Conservation (phyloP, 2,113 vertebrate genomes). For the Alligator mississippiensis region DNA sequence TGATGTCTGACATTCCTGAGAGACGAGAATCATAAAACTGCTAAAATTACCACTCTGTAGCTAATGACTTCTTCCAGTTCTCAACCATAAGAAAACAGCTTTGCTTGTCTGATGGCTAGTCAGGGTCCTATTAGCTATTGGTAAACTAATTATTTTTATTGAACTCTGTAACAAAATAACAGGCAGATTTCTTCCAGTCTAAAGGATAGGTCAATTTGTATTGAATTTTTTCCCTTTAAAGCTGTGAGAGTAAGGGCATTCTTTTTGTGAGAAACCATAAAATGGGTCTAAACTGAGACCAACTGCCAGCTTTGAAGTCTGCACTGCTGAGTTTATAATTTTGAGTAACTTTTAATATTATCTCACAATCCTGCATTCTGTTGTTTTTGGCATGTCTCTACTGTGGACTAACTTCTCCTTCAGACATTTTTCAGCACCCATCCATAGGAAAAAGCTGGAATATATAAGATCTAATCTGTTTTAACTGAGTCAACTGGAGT, state of each 20-base stretch:
- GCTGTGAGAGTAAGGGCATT: slow-evolving; percentile 15
- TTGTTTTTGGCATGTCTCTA: fast-evolving
- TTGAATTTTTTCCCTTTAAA: neutral
- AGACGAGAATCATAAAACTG: slow-evolving; percentile 3
- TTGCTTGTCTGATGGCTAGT: neutral
- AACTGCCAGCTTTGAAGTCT: neutral
- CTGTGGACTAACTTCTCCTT: neutral
- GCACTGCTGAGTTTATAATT: neutral
- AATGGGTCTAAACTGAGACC: slow-evolving; percentile 16
- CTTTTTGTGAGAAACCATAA: neutral
- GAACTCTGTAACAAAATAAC: slow-evolving; percentile 14
- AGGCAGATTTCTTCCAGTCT: neutral
- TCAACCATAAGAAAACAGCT: neutral
- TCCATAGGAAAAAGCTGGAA: neutral
- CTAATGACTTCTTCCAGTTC: slow-evolving; percentile 3
- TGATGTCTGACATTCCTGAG: slow-evolving; percentile 18
- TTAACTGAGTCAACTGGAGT: neutral
- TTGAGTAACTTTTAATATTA: slow-evolving; percentile 2
- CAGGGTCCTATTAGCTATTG: neutral
- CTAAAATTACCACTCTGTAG: neutral
- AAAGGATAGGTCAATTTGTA: neutral
- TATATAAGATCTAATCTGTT: neutral
- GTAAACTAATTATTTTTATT: slow-evolving; percentile 42
- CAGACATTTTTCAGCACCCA: neutral
- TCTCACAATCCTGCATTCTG: neutral